Percentiles rank a stretch among this genome's conserved stretches.
Evolutionary conservation across 2,888 invertebrate species (phyloP).

Genomic region (Salticus scenicus): DNA sequence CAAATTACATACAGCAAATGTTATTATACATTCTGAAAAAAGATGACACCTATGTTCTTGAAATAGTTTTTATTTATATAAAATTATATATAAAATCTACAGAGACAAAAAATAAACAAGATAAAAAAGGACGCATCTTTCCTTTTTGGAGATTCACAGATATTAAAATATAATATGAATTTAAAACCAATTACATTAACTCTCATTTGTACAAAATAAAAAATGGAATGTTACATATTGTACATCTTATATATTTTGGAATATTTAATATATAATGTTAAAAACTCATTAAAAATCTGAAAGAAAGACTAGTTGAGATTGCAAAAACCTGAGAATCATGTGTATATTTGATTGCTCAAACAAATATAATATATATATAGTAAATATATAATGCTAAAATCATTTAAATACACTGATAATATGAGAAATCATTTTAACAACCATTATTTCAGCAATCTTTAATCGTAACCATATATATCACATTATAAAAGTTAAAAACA

Average conservation of each 20-base stretch:
- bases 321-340: slow-evolving; percentile 1
- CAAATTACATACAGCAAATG: no score
- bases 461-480: not conserved
- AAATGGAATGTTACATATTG: slow-evolving; percentile 22
- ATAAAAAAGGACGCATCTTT: not conserved
- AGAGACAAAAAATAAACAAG: slow-evolving; percentile 25
- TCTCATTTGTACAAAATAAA: slow-evolving; percentile 5
- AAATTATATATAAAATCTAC: slow-evolving; percentile 66
- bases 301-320: slow-evolving; percentile 3
- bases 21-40: no score
- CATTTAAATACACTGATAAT: not conserved
- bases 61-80: slow-evolving; percentile 65
- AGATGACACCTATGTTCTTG: no score
- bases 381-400: not conserved
- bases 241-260: slow-evolving; percentile 10
- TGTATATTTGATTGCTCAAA: not conserved
- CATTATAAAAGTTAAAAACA: not conserved
- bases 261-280: slow-evolving; percentile 4
- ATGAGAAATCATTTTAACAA: no score
- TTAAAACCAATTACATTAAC: not conserved
- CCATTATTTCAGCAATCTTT: not conserved
- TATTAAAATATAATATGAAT: not conserved
- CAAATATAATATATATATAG: not conserved
- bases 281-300: not conserved
- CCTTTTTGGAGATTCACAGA: not conserved